Evolutionary conservation across 92 coral and sea anemone genomes (phyloP).

Genomic region (Umimayanthus chanpuru): DNA sequence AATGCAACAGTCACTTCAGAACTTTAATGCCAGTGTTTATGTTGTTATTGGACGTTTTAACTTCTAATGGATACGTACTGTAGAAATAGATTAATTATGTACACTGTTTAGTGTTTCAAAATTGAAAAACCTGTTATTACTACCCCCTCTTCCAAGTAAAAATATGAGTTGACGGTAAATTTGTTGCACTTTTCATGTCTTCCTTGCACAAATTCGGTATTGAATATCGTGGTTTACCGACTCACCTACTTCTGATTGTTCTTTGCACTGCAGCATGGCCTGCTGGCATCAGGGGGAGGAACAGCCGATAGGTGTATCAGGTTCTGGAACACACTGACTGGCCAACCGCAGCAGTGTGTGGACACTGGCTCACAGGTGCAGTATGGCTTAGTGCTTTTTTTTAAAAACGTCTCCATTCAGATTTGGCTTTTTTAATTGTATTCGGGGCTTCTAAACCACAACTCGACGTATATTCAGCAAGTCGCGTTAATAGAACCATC

Average conservation of each 20-base stretch:
- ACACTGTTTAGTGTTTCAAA: too few species aligned
- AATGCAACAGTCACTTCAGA: too few species aligned
- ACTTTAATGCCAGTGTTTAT: too few species aligned
- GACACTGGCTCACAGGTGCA: slow-evolving; percentile 98
- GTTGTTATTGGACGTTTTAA: too few species aligned
- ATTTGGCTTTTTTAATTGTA: background rate
- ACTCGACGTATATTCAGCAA: too few species aligned
- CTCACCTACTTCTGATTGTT: background rate
- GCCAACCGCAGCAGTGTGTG: slow-evolving; percentile 96
- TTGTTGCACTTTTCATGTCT: too few species aligned
- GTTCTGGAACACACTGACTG: slow-evolving; percentile 96
- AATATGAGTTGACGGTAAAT: too few species aligned
- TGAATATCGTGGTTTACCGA: background rate
- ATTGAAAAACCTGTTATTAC: too few species aligned
- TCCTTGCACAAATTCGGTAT: background rate
- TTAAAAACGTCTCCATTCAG: background rate
- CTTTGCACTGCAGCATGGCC: slow-evolving; percentile 71
- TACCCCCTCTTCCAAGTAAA: too few species aligned
- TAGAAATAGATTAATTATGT: too few species aligned
- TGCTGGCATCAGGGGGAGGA: slow-evolving; percentile 98
- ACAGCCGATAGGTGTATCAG: slow-evolving; percentile 96
- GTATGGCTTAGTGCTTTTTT: background rate
- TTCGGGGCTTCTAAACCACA: background rate
- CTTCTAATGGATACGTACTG: too few species aligned
- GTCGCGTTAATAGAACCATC: too few species aligned